Conservation (phyloP, 2,888 invertebrate genomes). For the Xanthia togata region DNA sequence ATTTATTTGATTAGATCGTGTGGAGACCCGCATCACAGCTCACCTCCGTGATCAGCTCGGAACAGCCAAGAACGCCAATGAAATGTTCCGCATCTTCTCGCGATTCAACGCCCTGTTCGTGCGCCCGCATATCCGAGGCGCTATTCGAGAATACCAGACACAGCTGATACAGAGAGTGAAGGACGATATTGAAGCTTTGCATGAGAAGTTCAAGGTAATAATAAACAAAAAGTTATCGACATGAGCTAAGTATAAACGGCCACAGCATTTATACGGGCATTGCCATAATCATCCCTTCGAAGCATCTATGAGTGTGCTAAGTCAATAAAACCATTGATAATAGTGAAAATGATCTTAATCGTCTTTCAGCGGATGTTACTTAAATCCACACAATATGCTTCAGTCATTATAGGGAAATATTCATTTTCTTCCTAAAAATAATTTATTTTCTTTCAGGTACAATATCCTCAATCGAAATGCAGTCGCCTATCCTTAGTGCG, state of each 20-base stretch:
- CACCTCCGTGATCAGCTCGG: conserved; percentile 99
- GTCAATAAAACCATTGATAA: background rate
- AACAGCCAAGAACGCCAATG: conserved; percentile 99
- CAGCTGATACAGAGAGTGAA: conserved; percentile 99
- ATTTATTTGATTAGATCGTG: conserved; percentile 91
- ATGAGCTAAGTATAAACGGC: background rate
- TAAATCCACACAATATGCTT: background rate
- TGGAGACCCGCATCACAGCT: conserved; percentile 99
- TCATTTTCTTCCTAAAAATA: background rate
- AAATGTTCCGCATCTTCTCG: conserved; percentile 99
- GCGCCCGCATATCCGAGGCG: conserved; percentile 99
- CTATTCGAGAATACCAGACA: conserved; percentile 99
- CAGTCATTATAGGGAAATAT: background rate
- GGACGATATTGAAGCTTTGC: conserved; percentile 99
- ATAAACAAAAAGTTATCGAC: background rate
- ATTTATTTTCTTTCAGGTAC: conserved; percentile 91
- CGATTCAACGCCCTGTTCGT: conserved; percentile 99
- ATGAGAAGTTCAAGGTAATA: conserved; percentile 98
- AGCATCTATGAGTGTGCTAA: background rate
- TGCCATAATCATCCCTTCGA: background rate
- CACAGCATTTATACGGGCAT: background rate
- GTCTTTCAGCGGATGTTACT: background rate
- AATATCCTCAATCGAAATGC: conserved; percentile 98
- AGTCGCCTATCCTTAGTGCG: conserved; percentile 97
- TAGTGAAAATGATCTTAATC: background rate